phyloP scores from a whole-genome alignment of 2,113 vertebrate genomes.

The Takifugu flavidus region DNA sequence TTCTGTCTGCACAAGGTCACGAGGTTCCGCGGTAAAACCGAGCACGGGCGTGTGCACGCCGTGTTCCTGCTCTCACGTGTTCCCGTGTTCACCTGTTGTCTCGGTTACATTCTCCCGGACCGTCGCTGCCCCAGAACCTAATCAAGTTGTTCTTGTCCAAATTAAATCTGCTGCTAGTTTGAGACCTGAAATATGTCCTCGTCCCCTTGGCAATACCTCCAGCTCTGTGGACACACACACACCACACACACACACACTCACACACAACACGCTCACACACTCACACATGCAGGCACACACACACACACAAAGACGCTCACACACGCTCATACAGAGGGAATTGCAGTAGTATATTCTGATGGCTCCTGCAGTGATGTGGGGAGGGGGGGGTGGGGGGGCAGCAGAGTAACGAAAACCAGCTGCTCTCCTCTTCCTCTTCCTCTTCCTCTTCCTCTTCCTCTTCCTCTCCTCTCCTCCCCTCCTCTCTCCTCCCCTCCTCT shows the following conservation, averaged over 20 bases:
- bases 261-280: slow-evolving; percentile 6
- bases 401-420: slow-evolving; percentile 52
- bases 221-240: slow-evolving; percentile 15
- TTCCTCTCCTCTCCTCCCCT: background rate
- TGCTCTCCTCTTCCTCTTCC: slow-evolving; percentile 41
- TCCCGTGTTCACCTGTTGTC: slow-evolving; percentile 27
- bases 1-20: no score
- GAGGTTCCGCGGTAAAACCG: no score
- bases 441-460: background rate
- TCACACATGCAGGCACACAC: slow-evolving; percentile 7
- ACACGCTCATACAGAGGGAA: slow-evolving; percentile 12
- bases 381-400: slow-evolving; percentile 29
- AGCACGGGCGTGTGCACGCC: background rate
- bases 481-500: slow-evolving; percentile 10
- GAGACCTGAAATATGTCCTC: slow-evolving; percentile 64
- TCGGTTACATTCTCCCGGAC: slow-evolving; percentile 29
- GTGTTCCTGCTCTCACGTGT: slow-evolving; percentile 1
- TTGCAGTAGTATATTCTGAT: slow-evolving; percentile 34
- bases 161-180: slow-evolving; percentile 66
- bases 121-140: slow-evolving; percentile 40
- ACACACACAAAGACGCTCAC: slow-evolving; percentile 6
- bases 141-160: slow-evolving; percentile 63
- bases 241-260: slow-evolving; percentile 8
- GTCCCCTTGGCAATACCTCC: slow-evolving; percentile 43
- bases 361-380: slow-evolving; percentile 47